Conservation (phyloP, 2,113 vertebrate species). For the Zosterops japonicus region DNA sequence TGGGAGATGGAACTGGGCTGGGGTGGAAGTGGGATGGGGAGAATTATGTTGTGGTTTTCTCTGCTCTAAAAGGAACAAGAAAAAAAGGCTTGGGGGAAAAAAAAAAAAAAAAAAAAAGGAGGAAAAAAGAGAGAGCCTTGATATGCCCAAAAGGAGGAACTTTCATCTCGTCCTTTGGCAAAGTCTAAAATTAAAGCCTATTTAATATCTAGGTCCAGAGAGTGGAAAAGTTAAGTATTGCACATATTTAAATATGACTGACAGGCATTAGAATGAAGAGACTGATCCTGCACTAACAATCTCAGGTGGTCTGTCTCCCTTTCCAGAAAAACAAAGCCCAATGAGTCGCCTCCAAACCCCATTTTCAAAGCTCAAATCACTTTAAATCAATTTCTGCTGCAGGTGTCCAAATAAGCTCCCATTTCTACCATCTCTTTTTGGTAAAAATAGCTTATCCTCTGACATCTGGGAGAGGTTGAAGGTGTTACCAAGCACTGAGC, state of each 20-base stretch:
- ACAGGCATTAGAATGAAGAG: neutral
- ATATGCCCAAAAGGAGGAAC: neutral
- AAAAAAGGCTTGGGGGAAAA: neutral
- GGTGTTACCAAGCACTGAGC: conserved; percentile 55
- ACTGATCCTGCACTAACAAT: neutral
- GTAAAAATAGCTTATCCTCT: conserved; percentile 61
- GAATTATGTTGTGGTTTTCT: neutral
- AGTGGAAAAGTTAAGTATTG: neutral
- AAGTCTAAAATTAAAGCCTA: neutral
- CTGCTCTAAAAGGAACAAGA: neutral
- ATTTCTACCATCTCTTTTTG: conserved; percentile 21
- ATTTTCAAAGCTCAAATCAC: neutral
- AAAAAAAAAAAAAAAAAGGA: neutral
- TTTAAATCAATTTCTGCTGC: conserved; percentile 45
- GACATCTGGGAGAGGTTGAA: conserved; percentile 63
- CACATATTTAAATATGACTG: neutral
- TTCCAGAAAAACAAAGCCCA: conserved; percentile 21
- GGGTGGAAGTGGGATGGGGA: neutral
- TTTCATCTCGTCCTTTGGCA: neutral
- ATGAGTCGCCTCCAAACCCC: neutral
- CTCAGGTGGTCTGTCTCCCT: neutral
- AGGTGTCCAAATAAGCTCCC: conserved; percentile 42
- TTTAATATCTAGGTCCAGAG: neutral
- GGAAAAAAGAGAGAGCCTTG: neutral
- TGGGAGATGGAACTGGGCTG: neutral